These are phyloP conservation scores for Pimephales promelas DNA, from an alignment of 2,113 vertebrate species.

Conservation along the genomic window DNA sequence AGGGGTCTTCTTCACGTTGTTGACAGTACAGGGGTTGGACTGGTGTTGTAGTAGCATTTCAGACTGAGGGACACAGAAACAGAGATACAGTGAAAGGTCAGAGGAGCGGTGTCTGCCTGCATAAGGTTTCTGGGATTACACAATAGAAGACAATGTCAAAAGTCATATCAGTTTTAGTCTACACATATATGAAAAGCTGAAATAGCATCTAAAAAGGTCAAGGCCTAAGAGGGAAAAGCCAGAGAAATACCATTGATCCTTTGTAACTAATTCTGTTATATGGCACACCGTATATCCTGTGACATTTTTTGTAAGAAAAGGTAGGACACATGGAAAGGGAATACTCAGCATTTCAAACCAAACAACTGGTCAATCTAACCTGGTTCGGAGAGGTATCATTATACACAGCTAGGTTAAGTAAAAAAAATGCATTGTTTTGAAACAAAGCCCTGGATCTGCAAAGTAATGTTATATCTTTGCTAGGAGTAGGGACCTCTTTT, in stretches of 20 bases:
- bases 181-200: not conserved
- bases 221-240: not conserved
- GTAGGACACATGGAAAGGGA: constrained; percentile 28
- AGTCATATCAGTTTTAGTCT: constrained; percentile 5
- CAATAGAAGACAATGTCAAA: constrained; percentile 17
- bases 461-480: constrained; percentile 36
- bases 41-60: constrained; percentile 97
- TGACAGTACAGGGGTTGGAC: constrained; percentile 90
- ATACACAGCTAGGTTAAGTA: constrained; percentile 1
- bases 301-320: constrained; percentile 42
- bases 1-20: constrained; percentile 92
- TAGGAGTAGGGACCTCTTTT: constrained; percentile 20
- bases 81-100: constrained; percentile 4
- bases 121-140: constrained; percentile 79
- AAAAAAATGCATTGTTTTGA: constrained; percentile 46
- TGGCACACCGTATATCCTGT: constrained; percentile 31
- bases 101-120: constrained; percentile 62
- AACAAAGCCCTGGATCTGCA: constrained; percentile 44
- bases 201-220: constrained; percentile 29
- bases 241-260: constrained; percentile 25
- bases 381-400: constrained; percentile 21
- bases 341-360: constrained; percentile 26
- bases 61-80: constrained; percentile 56
- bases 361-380: constrained; percentile 23
- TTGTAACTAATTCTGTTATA: not conserved